These are phyloP conservation scores for Syngnathus acus DNA, from an alignment of 2,797 vertebrate species.

Conservation along the genomic window DNA sequence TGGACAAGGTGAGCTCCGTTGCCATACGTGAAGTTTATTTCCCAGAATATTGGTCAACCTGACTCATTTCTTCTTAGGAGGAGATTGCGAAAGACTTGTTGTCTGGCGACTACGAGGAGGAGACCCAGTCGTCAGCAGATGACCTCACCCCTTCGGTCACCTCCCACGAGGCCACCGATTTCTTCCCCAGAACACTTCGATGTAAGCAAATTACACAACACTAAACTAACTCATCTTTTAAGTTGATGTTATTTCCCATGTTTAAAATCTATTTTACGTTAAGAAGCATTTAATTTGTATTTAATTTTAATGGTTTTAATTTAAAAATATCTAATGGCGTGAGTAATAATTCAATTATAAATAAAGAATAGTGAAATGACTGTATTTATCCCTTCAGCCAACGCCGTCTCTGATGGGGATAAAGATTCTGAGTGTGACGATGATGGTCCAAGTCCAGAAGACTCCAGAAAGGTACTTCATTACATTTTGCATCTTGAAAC, in stretches of 20 bases:
- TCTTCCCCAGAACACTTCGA: constrained; percentile 92
- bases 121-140: constrained; percentile 95
- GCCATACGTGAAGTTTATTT: background rate
- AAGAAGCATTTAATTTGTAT: background rate
- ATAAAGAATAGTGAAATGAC: background rate
- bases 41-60: background rate
- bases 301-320: no score
- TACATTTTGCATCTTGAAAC: constrained; percentile 7
- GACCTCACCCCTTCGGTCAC: constrained; percentile 94
- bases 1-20: constrained; percentile 83
- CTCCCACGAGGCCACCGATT: constrained; percentile 90
- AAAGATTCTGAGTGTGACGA: constrained; percentile 92
- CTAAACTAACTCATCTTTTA: background rate
- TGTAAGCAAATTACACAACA: constrained; percentile 71
- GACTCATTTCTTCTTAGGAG: constrained; percentile 66
- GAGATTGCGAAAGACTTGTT: constrained; percentile 95
- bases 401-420: constrained; percentile 86
- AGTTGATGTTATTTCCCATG: background rate
- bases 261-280: background rate
- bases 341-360: no score
- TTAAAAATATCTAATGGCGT: no score
- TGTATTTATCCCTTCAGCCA: constrained; percentile 67
- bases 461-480: constrained; percentile 86
- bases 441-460: constrained; percentile 86
- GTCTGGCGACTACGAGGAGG: constrained; percentile 91